phyloP scores from a whole-genome alignment of 2,888 invertebrate species.

The Galerucella pusilla region DNA sequence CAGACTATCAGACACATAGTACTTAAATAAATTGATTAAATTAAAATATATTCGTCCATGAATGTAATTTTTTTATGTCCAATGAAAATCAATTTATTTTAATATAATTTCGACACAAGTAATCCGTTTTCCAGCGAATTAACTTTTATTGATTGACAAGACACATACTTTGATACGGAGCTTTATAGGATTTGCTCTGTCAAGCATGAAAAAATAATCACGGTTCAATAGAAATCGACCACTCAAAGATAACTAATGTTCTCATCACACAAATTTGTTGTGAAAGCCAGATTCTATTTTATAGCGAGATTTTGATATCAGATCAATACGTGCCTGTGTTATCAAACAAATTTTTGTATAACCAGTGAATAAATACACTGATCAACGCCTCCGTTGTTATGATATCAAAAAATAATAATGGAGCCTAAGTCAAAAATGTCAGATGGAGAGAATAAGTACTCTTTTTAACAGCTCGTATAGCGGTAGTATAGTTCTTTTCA shows the following conservation, averaged over 20 bases:
- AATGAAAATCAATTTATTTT: neutral
- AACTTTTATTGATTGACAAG: neutral
- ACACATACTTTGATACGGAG: neutral
- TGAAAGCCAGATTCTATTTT: neutral
- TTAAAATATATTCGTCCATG: neutral
- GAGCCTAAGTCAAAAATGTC: no score
- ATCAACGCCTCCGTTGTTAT: no score
- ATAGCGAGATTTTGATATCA: no score
- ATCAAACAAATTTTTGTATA: no score
- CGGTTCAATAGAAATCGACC: neutral
- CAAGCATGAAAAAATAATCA: neutral
- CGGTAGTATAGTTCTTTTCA: no score
- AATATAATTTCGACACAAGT: neutral
- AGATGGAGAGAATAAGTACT: no score
- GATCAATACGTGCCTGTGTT: no score
- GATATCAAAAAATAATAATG: no score
- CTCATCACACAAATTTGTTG: neutral
- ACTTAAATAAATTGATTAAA: no score
- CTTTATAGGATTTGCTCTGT: neutral
- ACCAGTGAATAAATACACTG: no score
- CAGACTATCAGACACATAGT: no score
- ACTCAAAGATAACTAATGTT: neutral
- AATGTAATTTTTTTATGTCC: neutral
- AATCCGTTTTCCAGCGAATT: neutral
- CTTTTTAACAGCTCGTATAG: no score